Base-by-base conservation (phyloP, 2,113 vertebrate species). In the Pachypanchax playfairii region DNA sequence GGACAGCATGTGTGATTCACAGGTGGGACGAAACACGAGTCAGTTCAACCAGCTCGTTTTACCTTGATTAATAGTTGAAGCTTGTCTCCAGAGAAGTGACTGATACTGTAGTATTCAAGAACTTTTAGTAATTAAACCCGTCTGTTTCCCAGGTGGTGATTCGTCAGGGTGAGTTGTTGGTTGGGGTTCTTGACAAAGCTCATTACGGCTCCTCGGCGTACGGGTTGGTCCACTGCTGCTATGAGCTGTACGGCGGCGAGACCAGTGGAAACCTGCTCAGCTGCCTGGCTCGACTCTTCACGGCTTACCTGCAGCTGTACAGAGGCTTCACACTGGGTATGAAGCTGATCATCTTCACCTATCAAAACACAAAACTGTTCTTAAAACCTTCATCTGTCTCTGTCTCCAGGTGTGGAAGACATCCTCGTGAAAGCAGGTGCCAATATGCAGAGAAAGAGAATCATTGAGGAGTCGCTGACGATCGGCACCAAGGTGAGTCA, bases 141-240 rank as follows among this genome's bases (percentile, higher is more conserved):
- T 22, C 38, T 42, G 62, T 11, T 35, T 42, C 15, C 6, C 50
- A 99, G 97, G 97, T 99, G 73, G 63, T 98, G 75, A 94, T 99
- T 51, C 91, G 92, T 61, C 82, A 90, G 5, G 97, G 97, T 0
- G 96, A 99, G 69, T 87, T 99, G 53, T 81, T 99, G 9, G 91
- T 96, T 8, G 97, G 97, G 0, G 94, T 99, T 50, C 75, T 99
- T 87, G 97, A 99, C 90, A 99, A 99, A 81, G 96, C 97, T 0
- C 97, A 99, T 77, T 98, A 98, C 0, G 97, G 97, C 64, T 98
- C 96, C 85, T 98, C 97, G 0, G 93, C 95, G 31, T 98, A 96
- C 0, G 95, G 97, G 22, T 87, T 99, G 74, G 96, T 99, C 0
- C 97, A 99, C 89, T 98, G 96, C 78, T 98, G 96, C 85, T 94